A percentile compares a stretch with the other conserved stretches of the same genome.
phyloP scores from a whole-genome alignment of 2,113 vertebrate species.

The Ursus arctos region DNA sequence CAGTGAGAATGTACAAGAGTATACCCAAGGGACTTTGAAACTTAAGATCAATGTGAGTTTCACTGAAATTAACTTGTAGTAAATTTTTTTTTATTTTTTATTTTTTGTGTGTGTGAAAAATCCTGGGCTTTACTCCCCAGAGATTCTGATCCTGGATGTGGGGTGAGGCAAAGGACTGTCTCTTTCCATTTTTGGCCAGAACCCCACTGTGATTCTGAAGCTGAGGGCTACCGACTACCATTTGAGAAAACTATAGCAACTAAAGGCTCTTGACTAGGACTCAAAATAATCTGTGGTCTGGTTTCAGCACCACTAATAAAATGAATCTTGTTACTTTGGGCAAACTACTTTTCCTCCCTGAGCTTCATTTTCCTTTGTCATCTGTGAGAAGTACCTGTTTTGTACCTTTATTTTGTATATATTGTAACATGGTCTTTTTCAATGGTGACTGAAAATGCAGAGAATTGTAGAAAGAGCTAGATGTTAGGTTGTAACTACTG shows the following conservation, averaged over 20 bases:
- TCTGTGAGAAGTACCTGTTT: not conserved
- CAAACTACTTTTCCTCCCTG: not conserved
- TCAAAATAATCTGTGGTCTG: not conserved
- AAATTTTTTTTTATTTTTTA: not conserved
- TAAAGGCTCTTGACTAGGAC: not conserved
- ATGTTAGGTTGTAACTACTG: not conserved
- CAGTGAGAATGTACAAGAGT: not conserved
- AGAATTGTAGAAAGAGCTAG: not conserved
- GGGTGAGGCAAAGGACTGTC: not conserved
- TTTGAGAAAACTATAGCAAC: not conserved
- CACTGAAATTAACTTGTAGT: not conserved
- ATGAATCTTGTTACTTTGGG: not conserved
- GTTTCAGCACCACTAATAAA: not conserved
- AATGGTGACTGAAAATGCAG: not conserved
- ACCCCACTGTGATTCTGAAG: not conserved
- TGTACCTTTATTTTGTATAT: not conserved
- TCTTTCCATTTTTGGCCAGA: not conserved
- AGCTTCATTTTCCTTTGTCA: not conserved
- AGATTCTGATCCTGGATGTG: not conserved
- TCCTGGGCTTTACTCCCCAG: not conserved
- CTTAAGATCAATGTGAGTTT: not conserved
- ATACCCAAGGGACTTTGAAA: not conserved
- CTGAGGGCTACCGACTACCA: not conserved
- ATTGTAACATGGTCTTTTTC: not conserved
- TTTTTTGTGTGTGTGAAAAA: not conserved